Evolutionary conservation across 2,113 vertebrate species (phyloP).

Genomic region (Genyomyrus donnyi): DNA sequence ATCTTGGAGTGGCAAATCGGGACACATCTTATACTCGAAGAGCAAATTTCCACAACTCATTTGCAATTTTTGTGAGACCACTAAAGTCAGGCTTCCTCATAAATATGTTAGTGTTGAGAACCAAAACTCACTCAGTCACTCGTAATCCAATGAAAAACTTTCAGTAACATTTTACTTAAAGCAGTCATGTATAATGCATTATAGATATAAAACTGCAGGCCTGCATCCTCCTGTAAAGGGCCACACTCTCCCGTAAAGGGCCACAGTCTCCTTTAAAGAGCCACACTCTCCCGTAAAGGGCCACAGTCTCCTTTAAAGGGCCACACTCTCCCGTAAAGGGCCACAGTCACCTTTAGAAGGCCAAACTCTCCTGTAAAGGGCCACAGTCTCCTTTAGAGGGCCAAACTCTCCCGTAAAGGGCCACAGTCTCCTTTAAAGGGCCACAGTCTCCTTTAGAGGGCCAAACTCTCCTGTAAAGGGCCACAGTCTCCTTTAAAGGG

Average conservation of each 20-base stretch:
- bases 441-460: too few species aligned
- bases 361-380: too few species aligned
- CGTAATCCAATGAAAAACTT: background rate
- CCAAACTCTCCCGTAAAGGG: too few species aligned
- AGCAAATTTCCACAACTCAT: background rate
- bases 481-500: background rate
- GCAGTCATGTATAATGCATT: background rate
- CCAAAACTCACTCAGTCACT: background rate
- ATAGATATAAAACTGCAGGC: background rate
- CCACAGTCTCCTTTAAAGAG: background rate
- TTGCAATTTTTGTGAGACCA: background rate
- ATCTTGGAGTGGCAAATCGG: background rate
- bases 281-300: too few species aligned
- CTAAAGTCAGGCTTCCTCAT: background rate
- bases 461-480: background rate
- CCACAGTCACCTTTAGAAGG: background rate
- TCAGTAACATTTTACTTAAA: background rate
- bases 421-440: too few species aligned
- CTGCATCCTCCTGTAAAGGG: background rate
- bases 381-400: too few species aligned
- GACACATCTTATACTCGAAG: background rate
- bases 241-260: background rate
- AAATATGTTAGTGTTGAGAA: background rate
- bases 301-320: background rate
- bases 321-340: too few species aligned